Conservation (phyloP, 2,113 vertebrate genomes). For the Connochaetes taurinus region DNA sequence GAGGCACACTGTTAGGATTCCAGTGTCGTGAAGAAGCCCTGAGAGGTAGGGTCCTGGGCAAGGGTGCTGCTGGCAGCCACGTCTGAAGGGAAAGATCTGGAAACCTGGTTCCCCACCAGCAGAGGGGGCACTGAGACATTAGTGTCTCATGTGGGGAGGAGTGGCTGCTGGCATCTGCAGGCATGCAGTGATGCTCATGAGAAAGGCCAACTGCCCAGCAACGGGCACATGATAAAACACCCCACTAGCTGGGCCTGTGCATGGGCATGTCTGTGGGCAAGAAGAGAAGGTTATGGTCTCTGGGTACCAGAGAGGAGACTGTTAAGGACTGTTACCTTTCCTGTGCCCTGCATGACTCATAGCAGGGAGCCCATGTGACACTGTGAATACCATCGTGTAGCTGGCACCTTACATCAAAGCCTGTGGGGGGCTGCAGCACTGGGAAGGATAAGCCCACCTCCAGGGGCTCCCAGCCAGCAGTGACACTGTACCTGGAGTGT, state of each 20-base stretch:
- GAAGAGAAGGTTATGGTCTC: neutral
- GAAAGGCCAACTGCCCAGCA: neutral
- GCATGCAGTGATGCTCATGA: neutral
- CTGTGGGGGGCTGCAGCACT: too few relatives aligned
- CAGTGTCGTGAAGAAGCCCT: neutral
- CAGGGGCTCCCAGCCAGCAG: neutral
- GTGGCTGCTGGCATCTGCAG: neutral
- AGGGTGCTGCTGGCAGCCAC: neutral
- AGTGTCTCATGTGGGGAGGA: fast-evolving
- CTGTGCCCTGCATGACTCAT: neutral
- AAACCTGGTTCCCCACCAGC: neutral
- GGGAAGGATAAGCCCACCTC: neutral
- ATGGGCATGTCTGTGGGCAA: neutral
- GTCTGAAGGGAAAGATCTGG: neutral
- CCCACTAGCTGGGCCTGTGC: neutral
- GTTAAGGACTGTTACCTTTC: too few relatives aligned
- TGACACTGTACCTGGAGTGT: neutral
- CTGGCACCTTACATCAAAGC: neutral
- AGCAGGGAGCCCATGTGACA: neutral
- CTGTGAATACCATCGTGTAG: neutral
- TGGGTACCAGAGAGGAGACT: neutral
- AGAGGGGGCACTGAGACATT: neutral
- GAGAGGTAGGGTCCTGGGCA: neutral
- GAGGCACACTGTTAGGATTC: neutral
- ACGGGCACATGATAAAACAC: neutral